Percentiles rank a stretch among this genome's conserved stretches.
These are phyloP conservation scores for Megaceryle maxima DNA, from an alignment of 2,113 vertebrate genomes.

Conservation along the genomic window DNA sequence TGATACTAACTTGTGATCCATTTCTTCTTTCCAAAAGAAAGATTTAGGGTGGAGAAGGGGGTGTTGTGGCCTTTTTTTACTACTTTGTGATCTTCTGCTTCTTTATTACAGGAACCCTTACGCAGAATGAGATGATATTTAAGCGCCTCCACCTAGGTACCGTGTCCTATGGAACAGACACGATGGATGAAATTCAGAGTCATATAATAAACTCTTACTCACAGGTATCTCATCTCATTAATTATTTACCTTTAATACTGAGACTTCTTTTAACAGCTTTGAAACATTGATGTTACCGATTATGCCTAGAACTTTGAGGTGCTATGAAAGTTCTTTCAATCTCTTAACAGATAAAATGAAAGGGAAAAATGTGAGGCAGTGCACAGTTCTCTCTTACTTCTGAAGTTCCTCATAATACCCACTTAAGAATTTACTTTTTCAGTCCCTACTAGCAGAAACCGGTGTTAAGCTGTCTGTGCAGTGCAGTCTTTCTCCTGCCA, in stretches of 20 bases:
- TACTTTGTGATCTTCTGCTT: neutral
- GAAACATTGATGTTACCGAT: neutral
- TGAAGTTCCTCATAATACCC: neutral
- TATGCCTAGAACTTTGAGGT: neutral
- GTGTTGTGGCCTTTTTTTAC: neutral
- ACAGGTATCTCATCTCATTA: slow-evolving; percentile 76
- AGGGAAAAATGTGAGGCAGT: neutral
- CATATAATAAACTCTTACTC: slow-evolving; percentile 85
- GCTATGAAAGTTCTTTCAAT: neutral
- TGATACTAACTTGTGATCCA: neutral
- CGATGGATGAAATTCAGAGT: slow-evolving; percentile 97
- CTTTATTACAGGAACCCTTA: slow-evolving; percentile 88
- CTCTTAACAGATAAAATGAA: neutral
- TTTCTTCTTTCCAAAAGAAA: neutral
- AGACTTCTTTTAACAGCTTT: neutral
- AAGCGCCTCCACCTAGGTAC: slow-evolving; percentile 96
- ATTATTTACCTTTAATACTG: neutral
- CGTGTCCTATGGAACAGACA: slow-evolving; percentile 94
- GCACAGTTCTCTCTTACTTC: neutral
- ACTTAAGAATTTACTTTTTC: neutral
- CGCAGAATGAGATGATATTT: slow-evolving; percentile 97
- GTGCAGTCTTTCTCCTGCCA: neutral
- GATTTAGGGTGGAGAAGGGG: no score
- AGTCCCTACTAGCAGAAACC: neutral
- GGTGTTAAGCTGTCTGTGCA: neutral